phyloP scores from a whole-genome alignment of 2,797 vertebrate species.

The Pangasius krempfi region DNA sequence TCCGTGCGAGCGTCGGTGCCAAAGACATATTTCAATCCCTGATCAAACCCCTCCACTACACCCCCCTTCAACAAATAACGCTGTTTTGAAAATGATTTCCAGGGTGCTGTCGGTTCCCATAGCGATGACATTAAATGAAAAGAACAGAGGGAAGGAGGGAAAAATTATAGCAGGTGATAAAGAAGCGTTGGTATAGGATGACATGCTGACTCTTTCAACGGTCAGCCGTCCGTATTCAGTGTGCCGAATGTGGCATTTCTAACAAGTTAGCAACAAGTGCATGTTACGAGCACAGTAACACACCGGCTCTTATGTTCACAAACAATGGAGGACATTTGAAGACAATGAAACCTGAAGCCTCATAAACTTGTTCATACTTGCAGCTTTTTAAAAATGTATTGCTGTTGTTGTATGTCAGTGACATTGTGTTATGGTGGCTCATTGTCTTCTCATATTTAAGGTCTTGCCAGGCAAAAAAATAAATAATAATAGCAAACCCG shows the following conservation, averaged over 20 bases:
- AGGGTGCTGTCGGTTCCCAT: constrained; percentile 85
- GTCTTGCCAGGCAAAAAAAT: constrained; percentile 85
- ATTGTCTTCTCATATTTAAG: constrained; percentile 83
- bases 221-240: constrained; percentile 63
- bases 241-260: constrained; percentile 49
- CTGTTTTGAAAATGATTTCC: constrained; percentile 89
- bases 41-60: constrained; percentile 39
- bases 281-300: constrained; percentile 13
- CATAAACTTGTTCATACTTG: constrained; percentile 20
- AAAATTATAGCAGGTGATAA: constrained; percentile 86
- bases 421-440: constrained; percentile 69
- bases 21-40: constrained; percentile 83
- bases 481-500: constrained; percentile 53
- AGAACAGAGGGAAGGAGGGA: constrained; percentile 68
- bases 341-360: constrained; percentile 11
- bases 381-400: constrained; percentile 21
- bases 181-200: constrained; percentile 75
- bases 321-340: constrained; percentile 23
- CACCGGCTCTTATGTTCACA: neutral
- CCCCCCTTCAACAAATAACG: constrained; percentile 79
- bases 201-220: constrained; percentile 81
- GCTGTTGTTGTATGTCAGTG: neutral
- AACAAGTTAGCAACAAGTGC: constrained; percentile 38
- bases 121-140: constrained; percentile 88
- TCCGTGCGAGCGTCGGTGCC: constrained; percentile 74